Base-by-base conservation (phyloP, 2,888 invertebrate species). In the Drosophila meridiana region DNA sequence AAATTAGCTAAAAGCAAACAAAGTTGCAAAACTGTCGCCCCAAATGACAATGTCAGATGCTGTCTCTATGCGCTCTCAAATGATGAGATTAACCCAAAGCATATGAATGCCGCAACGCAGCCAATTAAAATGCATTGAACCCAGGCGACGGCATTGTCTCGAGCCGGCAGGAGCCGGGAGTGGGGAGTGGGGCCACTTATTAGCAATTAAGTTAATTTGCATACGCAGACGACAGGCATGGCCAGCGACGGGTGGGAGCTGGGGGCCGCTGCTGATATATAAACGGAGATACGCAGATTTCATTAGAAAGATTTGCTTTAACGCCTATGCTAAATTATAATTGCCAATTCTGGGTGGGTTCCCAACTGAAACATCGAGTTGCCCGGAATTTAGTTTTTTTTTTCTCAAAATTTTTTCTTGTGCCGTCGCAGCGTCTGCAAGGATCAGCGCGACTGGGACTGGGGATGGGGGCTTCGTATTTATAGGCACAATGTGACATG, bases 61-160 rank as follows among this genome's bases (percentile, higher is more conserved):
- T 63, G 68, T 43, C 64, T 82, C 60, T 52, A 82, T 80, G 79
- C 76, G 50, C 75, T 80, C 85, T 91, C 20, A 20, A 91, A 92
- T 88, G 86, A 90, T 82, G 90, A 86, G 90, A 84, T 91, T 89
- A 90, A 78, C 84, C 83, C 87, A 82, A 85, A 90, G 84, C 83
- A 79, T 87, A 81, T 80, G 79, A 62, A 70, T 61, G 59, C 68
- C 69, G 69, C 72, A 40, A 34, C 30, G 61, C 82, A 76, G 78
- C 91, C 91, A 93, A 92, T 93, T 92, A 93, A 92, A 92, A 91
- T 90, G 88, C 90, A 91, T 83, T 91, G 92, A 92, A 92, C 92
- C 91, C 6, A 58, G 63, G 75, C 50, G 20, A 34, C 52, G 67
- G 63, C 87, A 77, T 83, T 87, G 83, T 83, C 73, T 52, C 53